Conservation (phyloP, 2,113 vertebrate genomes). For the Triplophysa dalaica region DNA sequence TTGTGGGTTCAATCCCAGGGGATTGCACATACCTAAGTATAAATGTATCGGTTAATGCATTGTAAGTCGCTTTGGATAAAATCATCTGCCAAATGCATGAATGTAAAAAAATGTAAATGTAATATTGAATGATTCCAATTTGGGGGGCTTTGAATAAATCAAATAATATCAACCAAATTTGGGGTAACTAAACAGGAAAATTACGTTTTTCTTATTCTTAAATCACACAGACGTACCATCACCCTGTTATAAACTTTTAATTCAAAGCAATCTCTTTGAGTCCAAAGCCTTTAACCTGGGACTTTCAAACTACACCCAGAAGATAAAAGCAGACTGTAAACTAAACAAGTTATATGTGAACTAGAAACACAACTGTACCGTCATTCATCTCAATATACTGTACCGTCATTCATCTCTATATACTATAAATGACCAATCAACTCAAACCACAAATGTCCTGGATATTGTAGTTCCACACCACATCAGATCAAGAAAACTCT, state of each 20-base stretch:
- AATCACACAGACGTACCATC: neutral
- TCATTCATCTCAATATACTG: neutral
- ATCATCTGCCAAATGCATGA: too few species aligned
- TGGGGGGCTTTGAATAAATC: too few species aligned
- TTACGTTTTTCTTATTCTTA: too few species aligned
- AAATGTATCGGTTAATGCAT: too few species aligned
- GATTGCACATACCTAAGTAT: too few species aligned
- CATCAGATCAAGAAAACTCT: neutral
- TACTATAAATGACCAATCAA: neutral
- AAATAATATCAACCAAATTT: too few species aligned
- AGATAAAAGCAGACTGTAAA: neutral
- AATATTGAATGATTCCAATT: too few species aligned
- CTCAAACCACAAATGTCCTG: neutral
- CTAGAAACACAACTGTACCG: neutral
- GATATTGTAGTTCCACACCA: constrained; percentile 3
- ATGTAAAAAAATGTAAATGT: too few species aligned
- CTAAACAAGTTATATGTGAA: neutral
- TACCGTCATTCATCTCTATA: too few species aligned
- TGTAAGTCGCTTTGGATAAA: too few species aligned
- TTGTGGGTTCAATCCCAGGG: too few species aligned
- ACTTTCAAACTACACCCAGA: constrained; percentile 9
- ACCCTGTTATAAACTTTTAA: neutral
- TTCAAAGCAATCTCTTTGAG: neutral
- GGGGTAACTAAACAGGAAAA: too few species aligned
- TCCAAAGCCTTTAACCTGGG: constrained; percentile 17